phyloP scores from a whole-genome alignment of 2,113 vertebrate genomes.

The Hirundichthys speculiger region DNA sequence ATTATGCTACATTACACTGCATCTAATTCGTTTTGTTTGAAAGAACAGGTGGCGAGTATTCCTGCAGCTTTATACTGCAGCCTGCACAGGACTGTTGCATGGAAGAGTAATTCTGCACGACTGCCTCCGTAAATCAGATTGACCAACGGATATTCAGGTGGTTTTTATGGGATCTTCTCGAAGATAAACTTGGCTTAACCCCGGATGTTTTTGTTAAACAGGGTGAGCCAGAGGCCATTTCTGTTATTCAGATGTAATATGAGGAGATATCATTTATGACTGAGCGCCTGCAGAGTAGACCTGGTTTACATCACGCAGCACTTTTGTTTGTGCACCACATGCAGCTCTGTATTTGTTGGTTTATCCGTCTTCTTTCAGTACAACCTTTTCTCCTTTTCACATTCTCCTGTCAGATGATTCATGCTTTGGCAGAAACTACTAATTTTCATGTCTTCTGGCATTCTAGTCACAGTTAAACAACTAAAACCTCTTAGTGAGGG shows the following conservation, averaged over 20 bases:
- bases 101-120: constrained; percentile 3
- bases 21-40: background rate
- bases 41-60: constrained; percentile 4
- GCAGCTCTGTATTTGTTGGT: constrained; percentile 2
- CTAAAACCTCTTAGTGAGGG: constrained; percentile 2
- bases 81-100: constrained; percentile 5
- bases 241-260: constrained; percentile 60
- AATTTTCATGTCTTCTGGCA: constrained; percentile 15
- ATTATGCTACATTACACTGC: background rate
- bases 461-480: constrained; percentile 13
- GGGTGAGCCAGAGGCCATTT: constrained; percentile 53
- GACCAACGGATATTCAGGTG: constrained; percentile 43
- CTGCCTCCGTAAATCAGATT: constrained; percentile 34
- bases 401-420: background rate
- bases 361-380: constrained; percentile 36
- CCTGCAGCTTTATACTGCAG: background rate
- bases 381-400: constrained; percentile 5
- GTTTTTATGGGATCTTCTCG: constrained; percentile 34
- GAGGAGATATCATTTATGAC: constrained; percentile 56
- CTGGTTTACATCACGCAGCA: constrained; percentile 56
- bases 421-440: background rate
- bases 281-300: constrained; percentile 25
- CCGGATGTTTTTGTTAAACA: constrained; percentile 56
- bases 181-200: constrained; percentile 55
- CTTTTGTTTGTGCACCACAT: constrained; percentile 20